A percentile compares a stretch with the other conserved stretches of the same genome.
phyloP scores from a whole-genome alignment of 2,888 invertebrate species.

The Bombylius discolor region DNA sequence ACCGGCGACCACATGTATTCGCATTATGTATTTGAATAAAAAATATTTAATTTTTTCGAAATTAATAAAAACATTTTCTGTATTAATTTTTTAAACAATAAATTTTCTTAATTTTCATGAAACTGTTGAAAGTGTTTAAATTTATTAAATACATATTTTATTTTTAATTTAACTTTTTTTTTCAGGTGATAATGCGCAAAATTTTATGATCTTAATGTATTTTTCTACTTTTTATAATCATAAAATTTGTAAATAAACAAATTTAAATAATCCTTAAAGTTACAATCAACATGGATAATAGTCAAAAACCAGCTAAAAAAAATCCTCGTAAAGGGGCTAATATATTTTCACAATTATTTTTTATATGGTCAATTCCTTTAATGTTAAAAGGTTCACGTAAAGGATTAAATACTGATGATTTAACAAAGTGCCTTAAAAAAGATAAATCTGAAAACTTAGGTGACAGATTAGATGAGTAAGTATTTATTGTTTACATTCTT shows the following conservation, averaged over 20 bases:
- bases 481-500: neutral
- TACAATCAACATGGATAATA: constrained; percentile 27
- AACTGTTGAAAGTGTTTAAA: no score
- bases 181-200: neutral
- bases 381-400: constrained; percentile 27
- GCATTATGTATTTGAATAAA: no score
- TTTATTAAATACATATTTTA: no score
- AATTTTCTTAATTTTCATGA: no score
- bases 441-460: constrained; percentile 39
- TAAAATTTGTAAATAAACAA: no score
- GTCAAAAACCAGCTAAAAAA: constrained; percentile 28
- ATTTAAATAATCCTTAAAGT: neutral
- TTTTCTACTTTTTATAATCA: no score
- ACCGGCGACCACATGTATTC: no score
- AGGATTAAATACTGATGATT: constrained; percentile 48
- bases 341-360: constrained; percentile 30
- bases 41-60: no score
- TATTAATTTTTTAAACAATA: no score
- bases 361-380: constrained; percentile 32
- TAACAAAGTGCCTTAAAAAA: constrained; percentile 49
- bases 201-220: neutral
- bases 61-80: no score
- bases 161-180: neutral
- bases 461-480: constrained; percentile 32
- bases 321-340: constrained; percentile 32